phyloP scores from a whole-genome alignment of 35 echinoderm and acorn worm species.

The Ophiothrix spiculata region DNA sequence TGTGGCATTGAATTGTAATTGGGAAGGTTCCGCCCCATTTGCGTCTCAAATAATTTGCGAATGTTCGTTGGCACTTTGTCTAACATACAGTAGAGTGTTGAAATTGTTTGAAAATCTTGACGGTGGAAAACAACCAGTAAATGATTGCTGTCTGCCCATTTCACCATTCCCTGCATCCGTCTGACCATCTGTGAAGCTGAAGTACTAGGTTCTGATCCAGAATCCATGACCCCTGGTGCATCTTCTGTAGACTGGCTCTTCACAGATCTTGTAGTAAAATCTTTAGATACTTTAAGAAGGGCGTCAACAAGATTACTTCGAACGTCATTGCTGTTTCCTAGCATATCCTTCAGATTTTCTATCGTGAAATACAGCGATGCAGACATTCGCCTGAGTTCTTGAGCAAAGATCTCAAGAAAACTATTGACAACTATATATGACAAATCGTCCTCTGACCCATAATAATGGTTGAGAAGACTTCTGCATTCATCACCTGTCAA shows the following conservation, averaged over 20 bases:
- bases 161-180: slow-evolving; percentile 28
- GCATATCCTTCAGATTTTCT: slow-evolving; percentile 20
- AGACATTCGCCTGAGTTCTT: slow-evolving; percentile 27
- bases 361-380: slow-evolving; percentile 28
- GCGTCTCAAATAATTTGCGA: slow-evolving; percentile 18
- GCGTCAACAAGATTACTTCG: slow-evolving; percentile 18
- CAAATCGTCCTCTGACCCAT: neutral
- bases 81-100: slow-evolving; percentile 20
- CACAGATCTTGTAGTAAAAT: slow-evolving; percentile 31
- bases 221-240: neutral
- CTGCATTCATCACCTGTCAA: slow-evolving; percentile 8
- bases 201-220: neutral
- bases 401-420: slow-evolving; percentile 19
- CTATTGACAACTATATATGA: slow-evolving; percentile 17
- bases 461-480: neutral
- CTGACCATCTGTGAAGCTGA: slow-evolving; percentile 17
- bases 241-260: neutral
- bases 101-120: slow-evolving; percentile 28
- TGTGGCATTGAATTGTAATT: slow-evolving; percentile 29
- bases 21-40: slow-evolving; percentile 7
- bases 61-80: slow-evolving; percentile 14
- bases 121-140: slow-evolving; percentile 32
- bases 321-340: slow-evolving; percentile 5
- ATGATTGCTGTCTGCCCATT: slow-evolving; percentile 45
- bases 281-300: slow-evolving; percentile 15